Evolutionary conservation across 2,888 invertebrate species (phyloP).

Genomic region (Strigamia maritima): DNA sequence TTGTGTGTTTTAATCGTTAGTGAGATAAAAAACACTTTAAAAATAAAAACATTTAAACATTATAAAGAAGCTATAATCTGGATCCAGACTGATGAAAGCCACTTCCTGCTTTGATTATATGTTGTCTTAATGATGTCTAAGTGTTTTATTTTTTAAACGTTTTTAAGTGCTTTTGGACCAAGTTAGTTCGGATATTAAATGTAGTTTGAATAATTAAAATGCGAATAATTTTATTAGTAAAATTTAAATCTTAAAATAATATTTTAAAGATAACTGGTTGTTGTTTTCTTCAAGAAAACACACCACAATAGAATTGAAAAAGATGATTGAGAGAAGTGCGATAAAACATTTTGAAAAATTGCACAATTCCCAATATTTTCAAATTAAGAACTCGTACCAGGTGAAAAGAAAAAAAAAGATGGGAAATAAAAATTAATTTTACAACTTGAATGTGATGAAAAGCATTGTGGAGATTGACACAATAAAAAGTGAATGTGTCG

Average conservation of each 20-base stretch:
- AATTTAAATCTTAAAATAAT: not conserved
- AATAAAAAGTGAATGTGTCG: not conserved
- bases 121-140: no score
- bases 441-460: not conserved
- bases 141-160: no score
- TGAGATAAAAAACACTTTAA: no score
- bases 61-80: no score
- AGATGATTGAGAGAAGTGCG: not conserved
- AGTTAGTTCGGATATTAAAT: no score
- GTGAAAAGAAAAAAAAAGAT: not conserved
- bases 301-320: not conserved
- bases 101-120: no score
- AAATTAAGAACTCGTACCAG: not conserved
- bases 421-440: not conserved
- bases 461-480: not conserved
- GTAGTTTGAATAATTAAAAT: no score
- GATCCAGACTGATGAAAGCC: no score
- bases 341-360: not conserved
- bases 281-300: not conserved
- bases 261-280: not conserved
- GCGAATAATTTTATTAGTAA: not conserved
- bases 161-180: no score
- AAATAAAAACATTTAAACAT: no score
- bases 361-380: not conserved
- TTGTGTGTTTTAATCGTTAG: no score